Base-by-base conservation (phyloP, 2,797 vertebrate species). In the Merluccius polli region DNA sequence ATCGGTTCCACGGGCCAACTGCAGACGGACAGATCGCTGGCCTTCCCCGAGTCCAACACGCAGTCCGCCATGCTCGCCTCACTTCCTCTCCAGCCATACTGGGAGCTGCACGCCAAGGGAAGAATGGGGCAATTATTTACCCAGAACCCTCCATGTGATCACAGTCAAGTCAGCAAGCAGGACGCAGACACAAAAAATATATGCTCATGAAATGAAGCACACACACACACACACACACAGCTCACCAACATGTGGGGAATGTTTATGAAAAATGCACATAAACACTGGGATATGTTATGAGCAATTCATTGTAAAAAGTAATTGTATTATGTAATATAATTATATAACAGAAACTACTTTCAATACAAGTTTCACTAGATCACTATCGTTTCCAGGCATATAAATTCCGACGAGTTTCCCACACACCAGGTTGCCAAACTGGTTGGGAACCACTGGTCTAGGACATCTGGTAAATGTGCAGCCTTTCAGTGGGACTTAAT, bases 1-100 rank as follows among this genome's bases (percentile, higher is more conserved):
- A 93, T 90, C 32, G 96, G 96, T 79, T 97, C 96, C 70, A 93
- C 90, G 0, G 96, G 95, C 96, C 96, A 96, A 75, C 96, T 97
- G 0, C 94, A 96, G 73, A 97, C 94, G 0, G 96, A 97, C 67
- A 96, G 92, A 73, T 96, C 96, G 0, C 96, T 97, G 85, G 95
- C 96, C 86, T 97, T 97, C 10, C 96, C 96, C 0, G 96, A 97
- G 89, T 97, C 96, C 70, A 96, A 83, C 88, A 96, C 95, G 0
- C 94, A 94, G 0, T 96, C 96, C 0, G 94, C 95, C 79, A 95
- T 52, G 81, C 95, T 97, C 89, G 91, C 87, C 71, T 93, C 94
- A 10, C 96, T 96, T 0, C 93, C 89, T 75, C 95, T 93, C 95
- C 95, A 95, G 0, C 91, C 93, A 0, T 93, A 95, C 78, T 92